Evolutionary conservation across 2,797 vertebrate genomes (phyloP).

Genomic region (Pagetopsis macropterus): DNA sequence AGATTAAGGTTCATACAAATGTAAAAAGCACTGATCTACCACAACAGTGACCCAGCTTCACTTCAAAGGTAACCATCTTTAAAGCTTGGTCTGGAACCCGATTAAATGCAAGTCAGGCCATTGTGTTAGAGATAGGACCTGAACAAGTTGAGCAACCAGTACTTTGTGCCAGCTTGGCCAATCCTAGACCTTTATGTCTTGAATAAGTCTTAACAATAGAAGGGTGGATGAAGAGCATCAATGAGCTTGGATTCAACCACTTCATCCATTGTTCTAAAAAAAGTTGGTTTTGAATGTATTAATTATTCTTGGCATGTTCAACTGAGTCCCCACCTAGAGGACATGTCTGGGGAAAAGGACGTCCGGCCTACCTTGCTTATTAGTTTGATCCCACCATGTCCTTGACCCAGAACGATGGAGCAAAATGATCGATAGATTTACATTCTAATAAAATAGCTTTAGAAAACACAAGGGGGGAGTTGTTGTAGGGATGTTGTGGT

Average conservation of each 20-base stretch:
- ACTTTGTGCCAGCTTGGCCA: too few relatives aligned
- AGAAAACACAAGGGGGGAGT: too few relatives aligned
- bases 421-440: neutral
- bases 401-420: accelerated
- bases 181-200: too few relatives aligned
- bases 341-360: neutral
- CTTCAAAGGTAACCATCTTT: neutral
- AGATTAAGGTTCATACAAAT: conserved; percentile 4
- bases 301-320: neutral
- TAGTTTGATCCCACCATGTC: neutral
- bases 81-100: neutral
- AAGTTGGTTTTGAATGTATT: neutral
- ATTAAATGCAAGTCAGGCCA: neutral
- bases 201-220: neutral
- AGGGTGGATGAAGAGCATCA: neutral
- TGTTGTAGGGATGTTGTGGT: neutral
- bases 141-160: too few relatives aligned
- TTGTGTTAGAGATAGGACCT: too few relatives aligned
- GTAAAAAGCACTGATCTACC: neutral
- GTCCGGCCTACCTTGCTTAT: neutral
- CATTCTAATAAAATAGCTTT: neutral
- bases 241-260: neutral
- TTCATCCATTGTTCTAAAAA: neutral
- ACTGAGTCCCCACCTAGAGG: neutral
- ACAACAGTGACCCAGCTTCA: neutral